These are phyloP conservation scores for Aplodontia rufa DNA, from an alignment of 2,113 vertebrate species.

Conservation along the genomic window DNA sequence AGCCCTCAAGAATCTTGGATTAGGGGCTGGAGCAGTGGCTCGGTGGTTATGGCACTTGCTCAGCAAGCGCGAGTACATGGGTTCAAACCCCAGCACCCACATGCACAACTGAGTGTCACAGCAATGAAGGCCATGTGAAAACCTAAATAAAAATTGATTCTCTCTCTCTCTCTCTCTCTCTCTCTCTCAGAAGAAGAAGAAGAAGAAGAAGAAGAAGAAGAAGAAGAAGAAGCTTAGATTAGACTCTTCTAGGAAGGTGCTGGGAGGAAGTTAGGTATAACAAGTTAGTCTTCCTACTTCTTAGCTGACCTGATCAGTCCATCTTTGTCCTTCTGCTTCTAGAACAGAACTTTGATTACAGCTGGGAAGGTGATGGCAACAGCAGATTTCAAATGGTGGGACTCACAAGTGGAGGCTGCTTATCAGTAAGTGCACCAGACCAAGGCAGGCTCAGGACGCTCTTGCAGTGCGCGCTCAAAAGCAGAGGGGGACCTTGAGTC, in stretches of 20 bases:
- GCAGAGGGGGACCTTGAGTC: slow-evolving; percentile 34
- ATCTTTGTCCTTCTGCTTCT: background rate
- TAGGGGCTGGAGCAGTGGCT: too few species aligned
- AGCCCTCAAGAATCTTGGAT: background rate
- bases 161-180: too few species aligned
- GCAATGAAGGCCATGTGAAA: too few species aligned
- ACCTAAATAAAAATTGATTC: too few species aligned
- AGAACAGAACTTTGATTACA: background rate
- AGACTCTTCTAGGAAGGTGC: background rate
- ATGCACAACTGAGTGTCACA: too few species aligned
- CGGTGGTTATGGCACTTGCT: too few species aligned
- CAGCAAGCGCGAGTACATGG: too few species aligned
- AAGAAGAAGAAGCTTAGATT: background rate
- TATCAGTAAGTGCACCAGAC: background rate
- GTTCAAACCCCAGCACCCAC: too few species aligned
- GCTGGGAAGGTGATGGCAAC: background rate
- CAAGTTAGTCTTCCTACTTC: background rate
- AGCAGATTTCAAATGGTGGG: background rate
- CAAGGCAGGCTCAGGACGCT: background rate
- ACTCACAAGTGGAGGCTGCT: background rate
- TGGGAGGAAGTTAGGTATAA: background rate
- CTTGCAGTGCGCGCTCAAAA: background rate
- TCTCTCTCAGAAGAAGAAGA: too few species aligned
- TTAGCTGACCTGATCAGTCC: background rate
- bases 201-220: too few species aligned